These are phyloP conservation scores for Tetramorium alpestre DNA, from an alignment of 1,140 invertebrate genomes.

Conservation along the genomic window DNA sequence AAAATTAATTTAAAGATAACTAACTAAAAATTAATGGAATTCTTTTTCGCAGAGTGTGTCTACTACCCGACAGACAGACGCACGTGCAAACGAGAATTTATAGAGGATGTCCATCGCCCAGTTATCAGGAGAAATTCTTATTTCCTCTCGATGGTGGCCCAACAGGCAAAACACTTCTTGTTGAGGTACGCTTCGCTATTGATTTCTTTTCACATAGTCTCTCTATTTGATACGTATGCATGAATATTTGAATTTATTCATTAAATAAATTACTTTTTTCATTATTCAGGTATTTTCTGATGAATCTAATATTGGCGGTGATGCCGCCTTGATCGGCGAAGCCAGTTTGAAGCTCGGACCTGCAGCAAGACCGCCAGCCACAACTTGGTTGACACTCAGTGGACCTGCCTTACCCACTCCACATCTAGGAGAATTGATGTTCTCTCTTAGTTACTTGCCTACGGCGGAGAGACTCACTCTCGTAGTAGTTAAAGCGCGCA, in stretches of 20 bases:
- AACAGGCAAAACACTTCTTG: conserved; percentile 78
- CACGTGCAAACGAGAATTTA: conserved; percentile 92
- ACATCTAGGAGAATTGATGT: conserved; percentile 87
- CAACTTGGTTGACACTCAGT: conserved; percentile 86
- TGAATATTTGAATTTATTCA: background rate
- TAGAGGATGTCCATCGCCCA: conserved; percentile 88
- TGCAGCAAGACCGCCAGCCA: conserved; percentile 82
- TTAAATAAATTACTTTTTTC: background rate
- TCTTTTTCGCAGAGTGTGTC: conserved; percentile 86
- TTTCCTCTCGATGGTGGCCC: conserved; percentile 87
- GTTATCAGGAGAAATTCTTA: conserved; percentile 91
- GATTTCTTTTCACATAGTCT: background rate
- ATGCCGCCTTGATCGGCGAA: conserved; percentile 78
- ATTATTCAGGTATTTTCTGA: conserved; percentile 79
- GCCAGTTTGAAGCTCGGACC: conserved; percentile 86
- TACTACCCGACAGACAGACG: conserved; percentile 90
- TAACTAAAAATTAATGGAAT: conserved; percentile 10
- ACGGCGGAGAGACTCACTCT: conserved; percentile 87
- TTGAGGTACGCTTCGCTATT: conserved; percentile 75
- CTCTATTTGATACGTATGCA: conserved; percentile 6
- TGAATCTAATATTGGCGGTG: conserved; percentile 73
- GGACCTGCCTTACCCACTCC: conserved; percentile 87
- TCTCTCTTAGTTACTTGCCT: conserved; percentile 87
- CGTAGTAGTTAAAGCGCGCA: conserved; percentile 87
- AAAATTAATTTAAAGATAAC: background rate